Conservation (phyloP, 1,140 invertebrate species). For the Papilio machaon region DNA sequence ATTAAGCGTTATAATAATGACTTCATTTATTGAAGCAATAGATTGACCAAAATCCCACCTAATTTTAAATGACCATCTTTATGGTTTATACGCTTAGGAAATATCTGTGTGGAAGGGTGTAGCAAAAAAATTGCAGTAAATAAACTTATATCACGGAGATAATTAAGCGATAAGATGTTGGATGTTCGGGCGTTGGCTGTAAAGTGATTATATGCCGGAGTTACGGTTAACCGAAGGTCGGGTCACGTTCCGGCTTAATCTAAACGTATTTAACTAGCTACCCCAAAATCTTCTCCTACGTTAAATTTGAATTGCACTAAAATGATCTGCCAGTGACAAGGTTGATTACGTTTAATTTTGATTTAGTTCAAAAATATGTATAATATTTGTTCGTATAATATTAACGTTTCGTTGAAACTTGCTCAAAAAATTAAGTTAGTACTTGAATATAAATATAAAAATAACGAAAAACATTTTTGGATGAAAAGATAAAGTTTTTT, state of each 20-base stretch:
- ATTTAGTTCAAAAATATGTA: background rate
- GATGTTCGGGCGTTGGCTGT: slow-evolving; percentile 43
- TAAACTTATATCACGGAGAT: slow-evolving; percentile 39
- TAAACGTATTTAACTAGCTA: slow-evolving; percentile 47
- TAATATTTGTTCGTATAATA: too few species aligned
- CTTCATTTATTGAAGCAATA: too few species aligned
- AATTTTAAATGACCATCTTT: too few species aligned
- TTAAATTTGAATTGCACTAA: slow-evolving; percentile 2
- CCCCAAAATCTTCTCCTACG: slow-evolving; percentile 36
- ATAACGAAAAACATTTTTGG: too few species aligned
- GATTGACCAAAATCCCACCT: too few species aligned
- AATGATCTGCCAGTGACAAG: background rate
- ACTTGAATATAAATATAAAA: too few species aligned
- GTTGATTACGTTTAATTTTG: background rate
- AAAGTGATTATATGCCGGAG: slow-evolving; percentile 50
- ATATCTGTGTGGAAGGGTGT: background rate
- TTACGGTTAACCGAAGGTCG: slow-evolving; percentile 46
- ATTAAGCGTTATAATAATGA: too few species aligned
- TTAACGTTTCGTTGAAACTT: too few species aligned
- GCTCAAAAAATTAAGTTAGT: too few species aligned
- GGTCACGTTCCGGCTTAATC: slow-evolving; percentile 48
- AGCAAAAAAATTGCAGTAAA: slow-evolving; percentile 13
- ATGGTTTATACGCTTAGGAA: too few species aligned
- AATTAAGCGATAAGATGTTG: slow-evolving; percentile 46
- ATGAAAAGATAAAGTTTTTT: too few species aligned